phyloP scores from a whole-genome alignment of 2,888 invertebrate genomes.

The Polyommatus icarus region DNA sequence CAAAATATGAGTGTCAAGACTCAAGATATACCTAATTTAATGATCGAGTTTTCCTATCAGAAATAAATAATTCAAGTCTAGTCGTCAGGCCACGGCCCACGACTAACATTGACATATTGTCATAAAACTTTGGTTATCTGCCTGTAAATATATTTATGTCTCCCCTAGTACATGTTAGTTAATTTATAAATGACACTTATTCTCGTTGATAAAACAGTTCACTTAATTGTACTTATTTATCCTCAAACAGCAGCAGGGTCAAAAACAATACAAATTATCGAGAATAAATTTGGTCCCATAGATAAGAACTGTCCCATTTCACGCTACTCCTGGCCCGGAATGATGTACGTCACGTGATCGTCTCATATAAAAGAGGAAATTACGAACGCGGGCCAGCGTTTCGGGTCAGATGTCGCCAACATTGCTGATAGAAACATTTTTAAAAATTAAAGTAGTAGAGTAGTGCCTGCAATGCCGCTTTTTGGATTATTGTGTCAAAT shows the following conservation, averaged over 20 bases:
- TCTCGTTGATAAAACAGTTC: neutral
- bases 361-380: slow-evolving; percentile 54
- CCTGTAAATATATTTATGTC: too few relatives aligned
- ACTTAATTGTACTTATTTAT: neutral
- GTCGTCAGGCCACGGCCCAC: too few relatives aligned
- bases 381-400: slow-evolving; percentile 50
- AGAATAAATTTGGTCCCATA: neutral
- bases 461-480: too few relatives aligned
- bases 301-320: neutral
- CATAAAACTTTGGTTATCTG: too few relatives aligned
- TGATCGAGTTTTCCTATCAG: too few relatives aligned
- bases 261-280: neutral
- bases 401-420: slow-evolving; percentile 45
- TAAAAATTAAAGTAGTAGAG: neutral
- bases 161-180: too few relatives aligned
- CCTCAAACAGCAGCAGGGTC: neutral
- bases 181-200: too few relatives aligned
- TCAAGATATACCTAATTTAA: too few relatives aligned
- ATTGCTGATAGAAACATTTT: slow-evolving; percentile 31
- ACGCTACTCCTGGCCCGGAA: neutral
- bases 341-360: slow-evolving; percentile 40
- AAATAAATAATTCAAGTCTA: too few relatives aligned
- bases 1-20: too few relatives aligned
- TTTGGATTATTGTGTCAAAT: too few relatives aligned
- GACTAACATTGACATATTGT: too few relatives aligned